A percentile compares a stretch with the other conserved stretches of the same genome.
Conservation (phyloP, 1,140 invertebrate genomes). For the Orchesella cincta region DNA sequence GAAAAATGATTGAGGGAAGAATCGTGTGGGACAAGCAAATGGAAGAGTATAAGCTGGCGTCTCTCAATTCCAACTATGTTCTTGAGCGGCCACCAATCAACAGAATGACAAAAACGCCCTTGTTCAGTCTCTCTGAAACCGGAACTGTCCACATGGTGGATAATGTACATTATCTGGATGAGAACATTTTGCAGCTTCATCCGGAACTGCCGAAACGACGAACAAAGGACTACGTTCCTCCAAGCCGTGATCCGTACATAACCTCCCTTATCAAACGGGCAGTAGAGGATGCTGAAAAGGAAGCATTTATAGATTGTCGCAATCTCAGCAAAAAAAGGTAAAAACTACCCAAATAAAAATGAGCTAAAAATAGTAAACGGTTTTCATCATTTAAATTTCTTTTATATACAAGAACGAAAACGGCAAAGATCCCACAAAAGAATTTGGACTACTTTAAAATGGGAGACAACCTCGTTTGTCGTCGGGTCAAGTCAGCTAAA, state of each 20-base stretch:
- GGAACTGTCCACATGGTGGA: conserved; percentile 31
- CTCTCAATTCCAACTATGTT: conserved; percentile 35
- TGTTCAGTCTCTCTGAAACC: conserved; percentile 33
- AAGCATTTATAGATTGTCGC: conserved; percentile 41
- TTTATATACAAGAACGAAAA: conserved; percentile 18
- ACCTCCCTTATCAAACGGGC: conserved; percentile 44
- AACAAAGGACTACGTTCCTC: conserved; percentile 39
- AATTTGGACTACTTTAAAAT: conserved; percentile 34
- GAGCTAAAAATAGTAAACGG: not conserved
- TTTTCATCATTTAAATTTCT: conserved; percentile 18
- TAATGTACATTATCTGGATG: conserved; percentile 43
- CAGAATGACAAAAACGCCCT: conserved; percentile 37
- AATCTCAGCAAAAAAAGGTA: conserved; percentile 28
- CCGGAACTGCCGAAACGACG: conserved; percentile 33
- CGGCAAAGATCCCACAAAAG: conserved; percentile 28
- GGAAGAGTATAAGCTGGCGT: conserved; percentile 38
- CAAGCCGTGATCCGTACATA: conserved; percentile 39
- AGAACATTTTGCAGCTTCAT: conserved; percentile 46
- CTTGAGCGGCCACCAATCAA: conserved; percentile 29
- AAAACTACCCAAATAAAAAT: not conserved
- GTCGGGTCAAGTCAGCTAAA: conserved; percentile 37
- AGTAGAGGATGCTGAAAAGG: conserved; percentile 42
- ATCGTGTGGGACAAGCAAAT: conserved; percentile 42
- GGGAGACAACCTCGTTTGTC: conserved; percentile 37
- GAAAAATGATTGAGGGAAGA: conserved; percentile 40